Base-by-base conservation (phyloP, 1,140 invertebrate species). In the Phocides pigmalion region DNA sequence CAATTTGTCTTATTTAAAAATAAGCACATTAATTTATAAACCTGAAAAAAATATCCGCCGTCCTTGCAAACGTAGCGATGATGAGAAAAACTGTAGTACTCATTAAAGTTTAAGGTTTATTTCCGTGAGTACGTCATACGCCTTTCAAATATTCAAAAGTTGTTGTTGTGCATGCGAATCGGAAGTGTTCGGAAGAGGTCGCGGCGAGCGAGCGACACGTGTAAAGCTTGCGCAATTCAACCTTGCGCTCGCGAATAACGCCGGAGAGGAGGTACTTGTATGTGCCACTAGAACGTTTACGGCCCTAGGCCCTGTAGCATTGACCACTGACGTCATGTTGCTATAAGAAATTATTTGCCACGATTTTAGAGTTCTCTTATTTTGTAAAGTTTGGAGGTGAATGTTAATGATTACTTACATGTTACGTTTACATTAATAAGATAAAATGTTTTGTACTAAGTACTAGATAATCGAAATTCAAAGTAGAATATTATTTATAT, bases 141-240 rank as follows among this genome's bases (percentile, higher is more conserved):
- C 76, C 81, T 82, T 87, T 84, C 82, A 82, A 84, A 77, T 74
- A 76, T 75, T 81, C 64, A 77, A 70, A 76, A 79, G 75, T 77
- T 66, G 75, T 79, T 59, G 54, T 61, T 80, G 82, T 87, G 81
- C 83, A 82, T 81, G 84, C 87, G 79, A 87, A 90, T 90, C 87
- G 87, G 87, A 90, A 89, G 86, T 89, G 82, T 76, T 87, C 62
- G 62, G 80, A 74, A 79, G 84, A 88, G 85, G 86, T 83, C 84
- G 81, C 44, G 65, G 65, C 74, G 64, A 54, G 47, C 56, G 68
- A 50, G 64, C 70, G 79, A 81, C 87, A 87, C 82, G 85, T 87
- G 85, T 87, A 86, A 84, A 61, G 54, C 77, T 90, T 88, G 85
- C 83, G 84, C 79, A 88, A 90, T 66, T 28, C 71, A 82, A 77